phyloP scores from a whole-genome alignment of 2,888 invertebrate genomes.

The Neoitamus cyanurus region DNA sequence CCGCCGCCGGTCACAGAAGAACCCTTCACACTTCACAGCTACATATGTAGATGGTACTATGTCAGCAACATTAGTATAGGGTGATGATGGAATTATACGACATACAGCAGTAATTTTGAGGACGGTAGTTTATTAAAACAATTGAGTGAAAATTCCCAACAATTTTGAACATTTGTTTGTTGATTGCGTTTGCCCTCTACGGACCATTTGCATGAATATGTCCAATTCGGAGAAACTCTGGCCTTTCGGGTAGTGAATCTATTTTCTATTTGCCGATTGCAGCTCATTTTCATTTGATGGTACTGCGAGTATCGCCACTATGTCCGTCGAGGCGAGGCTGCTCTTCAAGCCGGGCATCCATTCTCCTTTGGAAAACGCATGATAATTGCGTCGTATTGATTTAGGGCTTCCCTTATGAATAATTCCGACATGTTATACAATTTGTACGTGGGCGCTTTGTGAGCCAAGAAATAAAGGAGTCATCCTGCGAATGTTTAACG shows the following conservation, averaged over 20 bases:
- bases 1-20: neutral
- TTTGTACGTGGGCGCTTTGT: neutral
- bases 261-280: slow-evolving; percentile 18
- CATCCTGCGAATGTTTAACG: no score
- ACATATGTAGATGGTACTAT: neutral
- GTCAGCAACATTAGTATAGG: slow-evolving; percentile 24
- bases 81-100: slow-evolving; percentile 33
- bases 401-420: neutral
- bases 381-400: neutral
- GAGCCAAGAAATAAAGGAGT: neutral
- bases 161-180: slow-evolving; percentile 37
- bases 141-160: slow-evolving; percentile 28
- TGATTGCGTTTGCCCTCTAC: neutral
- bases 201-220: slow-evolving; percentile 15
- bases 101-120: neutral
- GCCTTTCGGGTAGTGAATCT: neutral
- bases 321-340: neutral
- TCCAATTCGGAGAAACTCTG: neutral
- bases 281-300: slow-evolving; percentile 1
- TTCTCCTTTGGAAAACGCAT: neutral
- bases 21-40: neutral
- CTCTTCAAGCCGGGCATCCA: no score
- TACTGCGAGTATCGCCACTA: neutral
- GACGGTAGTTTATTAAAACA: slow-evolving; percentile 24
- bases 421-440: neutral